A percentile compares a stretch with the other conserved stretches of the same genome.
These are phyloP conservation scores for Phainopepla nitens DNA, from an alignment of 2,113 vertebrate species.

Conservation along the genomic window DNA sequence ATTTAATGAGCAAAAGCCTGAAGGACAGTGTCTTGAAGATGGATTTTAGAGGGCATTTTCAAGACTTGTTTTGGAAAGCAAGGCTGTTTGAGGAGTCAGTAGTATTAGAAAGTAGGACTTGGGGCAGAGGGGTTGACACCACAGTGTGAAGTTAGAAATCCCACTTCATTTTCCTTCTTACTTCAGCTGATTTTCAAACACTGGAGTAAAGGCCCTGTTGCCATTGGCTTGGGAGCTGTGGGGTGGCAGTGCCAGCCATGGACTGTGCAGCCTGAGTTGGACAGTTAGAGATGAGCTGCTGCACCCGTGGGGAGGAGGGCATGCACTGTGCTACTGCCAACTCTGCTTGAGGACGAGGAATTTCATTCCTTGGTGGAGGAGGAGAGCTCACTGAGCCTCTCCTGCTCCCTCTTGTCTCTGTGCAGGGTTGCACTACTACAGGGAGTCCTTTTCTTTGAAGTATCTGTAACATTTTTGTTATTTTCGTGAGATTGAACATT, in stretches of 20 bases:
- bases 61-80: neutral
- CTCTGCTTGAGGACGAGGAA: neutral
- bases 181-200: neutral
- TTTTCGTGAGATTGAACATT: neutral
- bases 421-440: accelerated
- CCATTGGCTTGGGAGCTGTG: neutral
- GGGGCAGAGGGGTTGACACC: neutral
- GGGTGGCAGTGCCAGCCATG: too few relatives aligned
- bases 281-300: too few relatives aligned
- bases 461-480: neutral
- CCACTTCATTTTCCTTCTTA: neutral
- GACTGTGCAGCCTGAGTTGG: neutral
- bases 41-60: neutral
- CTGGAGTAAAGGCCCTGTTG: neutral
- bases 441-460: neutral
- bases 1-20: neutral
- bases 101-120: neutral
- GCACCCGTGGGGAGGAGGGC: neutral
- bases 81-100: neutral
- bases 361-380: neutral
- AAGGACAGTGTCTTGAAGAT: neutral
- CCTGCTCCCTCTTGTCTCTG: neutral
- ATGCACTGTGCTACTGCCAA: accelerated
- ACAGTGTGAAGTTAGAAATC: neutral
- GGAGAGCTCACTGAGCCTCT: neutral